Conservation (phyloP, 1,140 invertebrate genomes). For the Calosoma granatense region DNA sequence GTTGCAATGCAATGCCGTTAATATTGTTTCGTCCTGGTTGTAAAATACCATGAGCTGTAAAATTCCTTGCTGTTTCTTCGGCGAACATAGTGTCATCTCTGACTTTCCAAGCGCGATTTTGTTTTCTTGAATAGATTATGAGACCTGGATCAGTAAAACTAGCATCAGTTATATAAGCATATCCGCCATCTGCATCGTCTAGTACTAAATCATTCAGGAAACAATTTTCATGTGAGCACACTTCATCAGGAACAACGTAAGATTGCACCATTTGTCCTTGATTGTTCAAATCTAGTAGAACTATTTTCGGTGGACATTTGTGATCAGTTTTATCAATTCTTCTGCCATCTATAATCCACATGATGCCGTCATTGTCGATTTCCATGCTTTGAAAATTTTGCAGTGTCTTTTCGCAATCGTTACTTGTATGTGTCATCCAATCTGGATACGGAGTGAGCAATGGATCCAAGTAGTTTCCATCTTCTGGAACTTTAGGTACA, state of each 20-base stretch:
- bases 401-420: conserved; percentile 46
- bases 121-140: conserved; percentile 50
- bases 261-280: conserved; percentile 40
- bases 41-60: conserved; percentile 44
- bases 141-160: conserved; percentile 54
- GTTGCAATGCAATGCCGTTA: conserved; percentile 57
- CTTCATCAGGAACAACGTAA: conserved; percentile 43
- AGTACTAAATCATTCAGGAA: conserved; percentile 58
- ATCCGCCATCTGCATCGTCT: conserved; percentile 52
- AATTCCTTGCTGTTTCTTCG: conserved; percentile 40
- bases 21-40: conserved; percentile 43
- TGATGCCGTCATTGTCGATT: conserved; percentile 51
- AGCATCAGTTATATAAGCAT: conserved; percentile 59
- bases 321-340: conserved; percentile 34
- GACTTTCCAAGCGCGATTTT: conserved; percentile 56
- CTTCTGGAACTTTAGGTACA: conserved; percentile 32
- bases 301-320: conserved; percentile 51
- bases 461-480: conserved; percentile 47
- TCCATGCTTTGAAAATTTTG: conserved; percentile 62
- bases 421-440: conserved; percentile 52
- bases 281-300: conserved; percentile 55
- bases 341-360: conserved; percentile 63
- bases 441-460: conserved; percentile 52
- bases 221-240: conserved; percentile 38
- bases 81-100: conserved; percentile 52